These are phyloP conservation scores for Diloba caeruleocephala DNA, from an alignment of 2,888 invertebrate genomes.

Conservation along the genomic window DNA sequence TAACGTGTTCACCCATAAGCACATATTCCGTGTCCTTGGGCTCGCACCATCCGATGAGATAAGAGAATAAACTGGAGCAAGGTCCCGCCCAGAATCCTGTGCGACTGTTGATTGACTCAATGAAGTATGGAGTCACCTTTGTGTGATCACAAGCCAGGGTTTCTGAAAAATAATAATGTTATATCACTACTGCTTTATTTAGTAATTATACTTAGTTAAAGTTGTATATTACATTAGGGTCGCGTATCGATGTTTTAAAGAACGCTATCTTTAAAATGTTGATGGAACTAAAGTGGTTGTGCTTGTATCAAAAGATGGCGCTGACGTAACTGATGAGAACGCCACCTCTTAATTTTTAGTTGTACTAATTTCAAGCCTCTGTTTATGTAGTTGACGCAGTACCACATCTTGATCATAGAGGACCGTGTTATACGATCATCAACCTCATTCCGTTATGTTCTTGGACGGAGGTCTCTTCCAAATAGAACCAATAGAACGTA, in stretches of 20 bases:
- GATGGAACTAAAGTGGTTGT: slow-evolving; percentile 2
- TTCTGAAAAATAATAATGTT: slow-evolving; percentile 85
- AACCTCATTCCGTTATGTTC: no score
- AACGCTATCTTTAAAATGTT: slow-evolving; percentile 35
- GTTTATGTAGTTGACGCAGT: not conserved
- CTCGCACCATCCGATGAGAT: slow-evolving; percentile 95
- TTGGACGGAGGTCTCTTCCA: no score
- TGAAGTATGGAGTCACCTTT: slow-evolving; percentile 96
- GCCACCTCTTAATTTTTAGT: slow-evolving; percentile 10
- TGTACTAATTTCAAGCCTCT: not conserved
- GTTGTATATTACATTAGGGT: no score
- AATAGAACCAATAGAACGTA: no score
- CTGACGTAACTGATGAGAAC: not conserved
- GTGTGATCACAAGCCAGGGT: slow-evolving; percentile 97
- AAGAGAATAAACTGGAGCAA: slow-evolving; percentile 94
- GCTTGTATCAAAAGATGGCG: slow-evolving; percentile 9
- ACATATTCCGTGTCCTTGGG: slow-evolving; percentile 94
- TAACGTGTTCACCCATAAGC: slow-evolving; percentile 95
- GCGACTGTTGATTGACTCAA: slow-evolving; percentile 95
- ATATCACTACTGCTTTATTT: not conserved
- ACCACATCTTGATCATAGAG: slow-evolving; percentile 9
- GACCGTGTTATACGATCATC: not conserved
- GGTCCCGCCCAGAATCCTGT: slow-evolving; percentile 96
- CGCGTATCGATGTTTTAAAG: not conserved
- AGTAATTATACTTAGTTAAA: no score